phyloP scores from a whole-genome alignment of 2,113 vertebrate species.

The Crotalus horridus region DNA sequence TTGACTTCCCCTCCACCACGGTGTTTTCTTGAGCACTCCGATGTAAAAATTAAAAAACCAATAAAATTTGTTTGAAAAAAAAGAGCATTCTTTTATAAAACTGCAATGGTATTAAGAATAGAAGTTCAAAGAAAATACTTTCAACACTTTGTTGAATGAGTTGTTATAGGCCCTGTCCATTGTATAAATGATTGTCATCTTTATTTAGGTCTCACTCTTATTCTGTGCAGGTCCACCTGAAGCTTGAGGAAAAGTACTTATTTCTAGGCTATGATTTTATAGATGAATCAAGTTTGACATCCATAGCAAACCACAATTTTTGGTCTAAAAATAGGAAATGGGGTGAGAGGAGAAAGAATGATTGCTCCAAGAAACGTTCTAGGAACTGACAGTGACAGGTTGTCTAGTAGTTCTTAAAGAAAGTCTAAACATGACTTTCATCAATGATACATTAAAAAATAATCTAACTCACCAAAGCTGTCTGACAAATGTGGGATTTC shows the following conservation, averaged over 20 bases:
- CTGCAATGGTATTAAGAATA: background rate
- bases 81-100: background rate
- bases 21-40: no score
- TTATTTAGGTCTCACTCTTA: constrained; percentile 5
- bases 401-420: constrained; percentile 31
- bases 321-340: constrained; percentile 7
- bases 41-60: no score
- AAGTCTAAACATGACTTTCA: constrained; percentile 12
- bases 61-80: no score
- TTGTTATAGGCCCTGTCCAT: background rate
- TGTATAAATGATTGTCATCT: background rate
- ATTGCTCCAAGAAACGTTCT: constrained; percentile 30
- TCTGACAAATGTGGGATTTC: background rate
- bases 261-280: constrained; percentile 9
- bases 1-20: no score
- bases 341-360: background rate
- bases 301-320: constrained; percentile 39
- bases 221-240: constrained; percentile 9
- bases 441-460: constrained; percentile 35
- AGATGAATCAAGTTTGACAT: constrained; percentile 42
- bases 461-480: constrained; percentile 1
- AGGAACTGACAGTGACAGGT: constrained; percentile 24
- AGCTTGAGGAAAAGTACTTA: constrained; percentile 25
- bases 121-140: background rate
- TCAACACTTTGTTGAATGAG: background rate